Conservation (phyloP, 2,113 vertebrate species). For the Gallinago undulata region DNA sequence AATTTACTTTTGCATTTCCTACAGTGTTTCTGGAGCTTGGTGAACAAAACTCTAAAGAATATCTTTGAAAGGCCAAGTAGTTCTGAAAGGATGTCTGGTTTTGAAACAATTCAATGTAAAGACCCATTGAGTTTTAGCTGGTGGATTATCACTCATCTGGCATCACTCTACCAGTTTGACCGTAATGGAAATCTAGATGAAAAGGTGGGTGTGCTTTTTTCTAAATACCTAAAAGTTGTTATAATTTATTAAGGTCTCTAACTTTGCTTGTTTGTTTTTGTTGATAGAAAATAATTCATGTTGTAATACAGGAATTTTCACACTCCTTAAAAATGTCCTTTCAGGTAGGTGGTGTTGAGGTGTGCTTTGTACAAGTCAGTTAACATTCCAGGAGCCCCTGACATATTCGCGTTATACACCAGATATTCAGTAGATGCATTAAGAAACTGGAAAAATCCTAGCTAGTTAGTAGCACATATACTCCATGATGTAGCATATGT, state of each 20-base stretch:
- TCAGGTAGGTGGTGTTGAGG: background rate
- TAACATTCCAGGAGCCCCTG: background rate
- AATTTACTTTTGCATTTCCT: slow-evolving; percentile 4
- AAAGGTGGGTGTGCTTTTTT: slow-evolving; percentile 73
- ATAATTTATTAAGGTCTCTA: background rate
- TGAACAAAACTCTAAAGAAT: slow-evolving; percentile 80
- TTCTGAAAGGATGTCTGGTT: slow-evolving; percentile 22
- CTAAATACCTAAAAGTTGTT: background rate
- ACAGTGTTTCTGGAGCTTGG: slow-evolving; percentile 90
- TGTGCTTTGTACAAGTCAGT: background rate
- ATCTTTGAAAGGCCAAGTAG: slow-evolving; percentile 58
- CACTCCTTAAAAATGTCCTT: background rate
- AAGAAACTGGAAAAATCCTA: background rate
- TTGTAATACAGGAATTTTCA: background rate
- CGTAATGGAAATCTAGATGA: slow-evolving; percentile 79
- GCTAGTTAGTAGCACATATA: background rate
- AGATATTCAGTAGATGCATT: background rate
- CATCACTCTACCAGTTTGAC: slow-evolving; percentile 83
- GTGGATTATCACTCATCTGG: slow-evolving; percentile 90
- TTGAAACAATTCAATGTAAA: slow-evolving; percentile 76
- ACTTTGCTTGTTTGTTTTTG: background rate
- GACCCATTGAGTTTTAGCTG: slow-evolving; percentile 90
- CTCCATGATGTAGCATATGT: background rate
- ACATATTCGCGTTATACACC: background rate
- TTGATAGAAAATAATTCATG: background rate